A percentile compares a stretch with the other conserved stretches of the same genome.
Evolutionary conservation across 2,797 vertebrate genomes (phyloP).

Genomic region (Lithobates sylvaticus): DNA sequence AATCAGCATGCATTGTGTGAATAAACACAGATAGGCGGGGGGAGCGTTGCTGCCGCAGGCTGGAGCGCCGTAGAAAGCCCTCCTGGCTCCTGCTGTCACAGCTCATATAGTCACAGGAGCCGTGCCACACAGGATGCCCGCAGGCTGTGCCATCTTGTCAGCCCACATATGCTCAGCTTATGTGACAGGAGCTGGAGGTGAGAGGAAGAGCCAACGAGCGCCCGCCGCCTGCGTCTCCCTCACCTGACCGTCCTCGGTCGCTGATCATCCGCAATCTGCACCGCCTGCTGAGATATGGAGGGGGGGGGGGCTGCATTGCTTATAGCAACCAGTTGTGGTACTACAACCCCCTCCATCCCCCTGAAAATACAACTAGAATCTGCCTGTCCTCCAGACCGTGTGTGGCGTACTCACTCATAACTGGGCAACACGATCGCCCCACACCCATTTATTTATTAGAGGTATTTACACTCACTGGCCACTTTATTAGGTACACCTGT

Average conservation of each 20-base stretch:
- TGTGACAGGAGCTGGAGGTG: constrained; percentile 47
- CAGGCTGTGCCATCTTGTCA: constrained; percentile 59
- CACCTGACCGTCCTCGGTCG: constrained; percentile 7
- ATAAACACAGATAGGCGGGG: constrained; percentile 4
- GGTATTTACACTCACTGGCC: too few species aligned
- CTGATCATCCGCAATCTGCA: neutral
- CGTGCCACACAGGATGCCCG: constrained; percentile 36
- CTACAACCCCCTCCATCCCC: too few species aligned
- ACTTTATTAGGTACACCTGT: too few species aligned
- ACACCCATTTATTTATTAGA: too few species aligned
- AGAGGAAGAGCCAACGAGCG: constrained; percentile 2
- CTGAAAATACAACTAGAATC: too few species aligned
- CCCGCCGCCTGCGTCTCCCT: neutral
- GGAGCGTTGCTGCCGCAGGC: constrained; percentile 23
- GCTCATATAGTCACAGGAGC: constrained; percentile 52
- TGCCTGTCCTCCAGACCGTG: too few species aligned
- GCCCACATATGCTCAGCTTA: constrained; percentile 56
- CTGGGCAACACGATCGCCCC: too few species aligned
- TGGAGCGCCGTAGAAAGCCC: constrained; percentile 9
- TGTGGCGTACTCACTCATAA: too few species aligned
- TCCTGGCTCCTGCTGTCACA: constrained; percentile 58
- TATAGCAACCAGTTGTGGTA: too few species aligned
- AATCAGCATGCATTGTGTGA: constrained; percentile 9
- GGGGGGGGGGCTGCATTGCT: too few species aligned
- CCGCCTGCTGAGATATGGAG: too few species aligned